These are phyloP conservation scores for Manduca sexta DNA, from an alignment of 1,140 invertebrate species.

Conservation along the genomic window DNA sequence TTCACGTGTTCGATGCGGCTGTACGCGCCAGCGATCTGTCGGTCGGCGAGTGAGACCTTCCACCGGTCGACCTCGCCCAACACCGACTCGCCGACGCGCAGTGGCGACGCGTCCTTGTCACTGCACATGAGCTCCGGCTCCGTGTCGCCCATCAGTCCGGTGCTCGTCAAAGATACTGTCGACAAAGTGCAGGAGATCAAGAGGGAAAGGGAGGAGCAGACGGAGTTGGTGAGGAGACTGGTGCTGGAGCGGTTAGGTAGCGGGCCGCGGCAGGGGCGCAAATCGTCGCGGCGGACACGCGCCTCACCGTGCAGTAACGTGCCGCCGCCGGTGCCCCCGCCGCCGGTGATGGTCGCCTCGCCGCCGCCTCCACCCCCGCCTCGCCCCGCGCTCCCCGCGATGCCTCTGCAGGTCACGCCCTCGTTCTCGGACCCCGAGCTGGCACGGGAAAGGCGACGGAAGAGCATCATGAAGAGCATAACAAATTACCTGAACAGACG, in stretches of 20 bases:
- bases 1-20: slow-evolving; percentile 33
- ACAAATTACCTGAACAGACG: slow-evolving; percentile 82
- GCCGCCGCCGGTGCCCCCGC: slow-evolving; percentile 32
- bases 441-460: slow-evolving; percentile 74
- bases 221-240: slow-evolving; percentile 48
- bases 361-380: slow-evolving; percentile 25
- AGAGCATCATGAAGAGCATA: slow-evolving; percentile 89
- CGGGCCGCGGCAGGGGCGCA: slow-evolving; percentile 22
- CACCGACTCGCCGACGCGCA: slow-evolving; percentile 22
- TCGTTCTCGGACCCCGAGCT: slow-evolving; percentile 77
- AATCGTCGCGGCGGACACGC: slow-evolving; percentile 29
- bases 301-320: slow-evolving; percentile 20
- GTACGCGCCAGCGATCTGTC: slow-evolving; percentile 49
- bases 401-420: slow-evolving; percentile 37
- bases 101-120: slow-evolving; percentile 27
- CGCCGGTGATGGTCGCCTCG: slow-evolving; percentile 10
- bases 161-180: slow-evolving; percentile 28
- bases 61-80: slow-evolving; percentile 27
- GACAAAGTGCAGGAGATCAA: slow-evolving; percentile 57
- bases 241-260: slow-evolving; percentile 51
- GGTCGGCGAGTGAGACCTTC: slow-evolving; percentile 50
- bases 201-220: slow-evolving; percentile 54
- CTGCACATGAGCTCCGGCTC: slow-evolving; percentile 37
- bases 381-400: slow-evolving; percentile 30
- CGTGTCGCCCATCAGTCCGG: slow-evolving; percentile 29